phyloP scores from a whole-genome alignment of 2,797 vertebrate species.

The Tadarida brasiliensis region DNA sequence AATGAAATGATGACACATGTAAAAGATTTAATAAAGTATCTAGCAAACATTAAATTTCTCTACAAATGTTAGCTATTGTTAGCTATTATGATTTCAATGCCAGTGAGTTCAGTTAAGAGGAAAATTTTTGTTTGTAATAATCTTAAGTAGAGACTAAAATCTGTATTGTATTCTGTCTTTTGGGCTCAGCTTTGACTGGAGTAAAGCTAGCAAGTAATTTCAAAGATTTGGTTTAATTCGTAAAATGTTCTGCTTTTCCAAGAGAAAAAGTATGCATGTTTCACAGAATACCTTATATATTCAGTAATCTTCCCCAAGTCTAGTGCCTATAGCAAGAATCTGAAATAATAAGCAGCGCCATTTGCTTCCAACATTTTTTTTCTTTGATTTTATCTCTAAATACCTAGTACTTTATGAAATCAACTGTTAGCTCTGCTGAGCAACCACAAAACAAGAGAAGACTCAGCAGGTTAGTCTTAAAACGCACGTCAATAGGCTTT shows the following conservation, averaged over 20 bases:
- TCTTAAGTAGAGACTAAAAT: background rate
- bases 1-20: constrained; percentile 5
- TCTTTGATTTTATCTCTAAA: background rate
- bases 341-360: background rate
- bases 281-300: constrained; percentile 29
- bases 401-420: background rate
- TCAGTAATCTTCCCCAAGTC: background rate
- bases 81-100: constrained; percentile 20
- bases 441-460: background rate
- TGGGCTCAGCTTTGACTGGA: constrained; percentile 26
- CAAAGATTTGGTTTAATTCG: constrained; percentile 18
- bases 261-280: constrained; percentile 51
- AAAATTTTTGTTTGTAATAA: constrained; percentile 35
- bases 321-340: background rate
- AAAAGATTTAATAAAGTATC: constrained; percentile 1
- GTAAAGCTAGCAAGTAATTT: constrained; percentile 59
- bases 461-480: background rate
- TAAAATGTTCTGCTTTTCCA: constrained; percentile 48
- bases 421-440: background rate
- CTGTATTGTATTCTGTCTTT: background rate
- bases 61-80: background rate
- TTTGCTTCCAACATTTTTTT: background rate
- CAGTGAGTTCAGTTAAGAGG: background rate
- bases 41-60: constrained; percentile 23
- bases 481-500: background rate